These are phyloP conservation scores for Mylabris sibirica DNA, from an alignment of 2,888 invertebrate species.

Conservation along the genomic window DNA sequence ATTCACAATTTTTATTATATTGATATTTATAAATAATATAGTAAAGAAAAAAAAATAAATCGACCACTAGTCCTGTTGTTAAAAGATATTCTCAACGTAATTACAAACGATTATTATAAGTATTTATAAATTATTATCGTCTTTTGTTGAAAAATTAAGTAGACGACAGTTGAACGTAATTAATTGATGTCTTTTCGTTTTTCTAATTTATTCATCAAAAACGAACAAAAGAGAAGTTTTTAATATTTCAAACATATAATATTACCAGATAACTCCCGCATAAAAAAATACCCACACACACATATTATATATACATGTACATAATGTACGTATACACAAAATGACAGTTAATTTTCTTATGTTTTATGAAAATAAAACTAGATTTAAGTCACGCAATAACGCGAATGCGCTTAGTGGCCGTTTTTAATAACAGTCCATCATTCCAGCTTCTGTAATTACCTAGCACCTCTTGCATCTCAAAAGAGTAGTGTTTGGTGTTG, in stretches of 20 bases:
- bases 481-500: background rate
- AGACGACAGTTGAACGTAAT: background rate
- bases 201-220: background rate
- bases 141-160: constrained; percentile 4
- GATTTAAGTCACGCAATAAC: constrained; percentile 14
- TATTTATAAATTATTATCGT: constrained; percentile 3
- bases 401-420: constrained; percentile 48
- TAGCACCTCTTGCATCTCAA: constrained; percentile 48
- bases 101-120: constrained; percentile 8
- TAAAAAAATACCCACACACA: background rate
- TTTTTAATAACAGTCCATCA: constrained; percentile 52
- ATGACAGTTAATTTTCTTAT: constrained; percentile 7
- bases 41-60: background rate
- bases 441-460: constrained; percentile 53
- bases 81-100: background rate
- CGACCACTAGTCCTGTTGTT: background rate
- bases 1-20: constrained; percentile 23
- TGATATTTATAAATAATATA: constrained; percentile 22
- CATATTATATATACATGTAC: background rate
- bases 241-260: background rate
- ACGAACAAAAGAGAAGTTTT: background rate
- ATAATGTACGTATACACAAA: background rate
- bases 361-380: constrained; percentile 12
- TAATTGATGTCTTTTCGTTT: background rate
- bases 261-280: constrained; percentile 1